A percentile compares a stretch with the other conserved stretches of the same genome.
Evolutionary conservation across 2,888 invertebrate genomes (phyloP).

Genomic region (Tanypteryx hageni): DNA sequence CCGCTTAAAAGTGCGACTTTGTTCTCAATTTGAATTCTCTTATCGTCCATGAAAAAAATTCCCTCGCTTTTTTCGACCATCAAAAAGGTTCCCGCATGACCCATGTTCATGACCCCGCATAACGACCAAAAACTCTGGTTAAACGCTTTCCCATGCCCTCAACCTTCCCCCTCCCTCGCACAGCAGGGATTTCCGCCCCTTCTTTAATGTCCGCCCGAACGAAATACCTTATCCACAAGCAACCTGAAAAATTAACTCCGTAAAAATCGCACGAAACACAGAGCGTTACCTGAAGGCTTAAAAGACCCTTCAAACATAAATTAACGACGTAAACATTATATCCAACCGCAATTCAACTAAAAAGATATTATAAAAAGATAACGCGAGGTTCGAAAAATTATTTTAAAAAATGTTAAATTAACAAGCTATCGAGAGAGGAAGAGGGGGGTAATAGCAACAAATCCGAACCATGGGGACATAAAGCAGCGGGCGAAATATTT

Average conservation of each 20-base stretch:
- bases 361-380: background rate
- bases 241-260: background rate
- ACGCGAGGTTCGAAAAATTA: background rate
- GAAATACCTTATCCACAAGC: background rate
- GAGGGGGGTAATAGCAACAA: background rate
- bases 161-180: too few species aligned
- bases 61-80: background rate
- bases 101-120: background rate
- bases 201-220: background rate
- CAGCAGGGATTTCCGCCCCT: background rate
- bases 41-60: background rate
- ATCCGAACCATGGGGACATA: background rate
- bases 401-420: background rate
- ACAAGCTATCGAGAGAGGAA: background rate
- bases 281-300: background rate
- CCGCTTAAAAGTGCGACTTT: too few species aligned
- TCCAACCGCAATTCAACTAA: background rate
- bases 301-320: background rate
- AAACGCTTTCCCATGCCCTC: background rate
- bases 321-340: background rate
- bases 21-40: too few species aligned
- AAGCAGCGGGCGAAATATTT: slow-evolving; percentile 32
- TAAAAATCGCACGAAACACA: background rate
- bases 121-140: background rate
- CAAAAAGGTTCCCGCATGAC: background rate